Evolutionary conservation across 1,140 invertebrate species (phyloP).

Genomic region (Aphelinus certus): DNA sequence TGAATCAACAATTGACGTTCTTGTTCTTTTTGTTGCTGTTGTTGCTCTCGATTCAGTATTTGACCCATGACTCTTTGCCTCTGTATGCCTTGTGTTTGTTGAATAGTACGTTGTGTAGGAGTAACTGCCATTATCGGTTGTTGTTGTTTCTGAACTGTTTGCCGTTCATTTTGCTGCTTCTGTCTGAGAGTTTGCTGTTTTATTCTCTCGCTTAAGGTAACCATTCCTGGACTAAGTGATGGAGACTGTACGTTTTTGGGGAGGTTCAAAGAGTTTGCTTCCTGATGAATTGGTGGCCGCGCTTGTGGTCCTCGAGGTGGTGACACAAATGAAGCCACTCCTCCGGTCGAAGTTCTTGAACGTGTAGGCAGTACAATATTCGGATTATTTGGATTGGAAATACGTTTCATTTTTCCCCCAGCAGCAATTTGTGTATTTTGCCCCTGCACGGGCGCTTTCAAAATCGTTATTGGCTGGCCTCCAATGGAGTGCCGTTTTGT

Average conservation of each 20-base stretch:
- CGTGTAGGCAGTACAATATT: slow-evolving; percentile 15
- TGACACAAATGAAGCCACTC: neutral
- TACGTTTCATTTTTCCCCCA: slow-evolving; percentile 30
- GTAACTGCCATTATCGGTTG: slow-evolving; percentile 20
- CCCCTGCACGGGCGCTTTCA: slow-evolving; percentile 13
- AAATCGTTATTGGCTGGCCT: slow-evolving; percentile 21
- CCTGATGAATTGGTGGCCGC: slow-evolving; percentile 38
- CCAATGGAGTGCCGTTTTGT: slow-evolving; percentile 7
- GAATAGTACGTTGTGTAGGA: slow-evolving; percentile 3
- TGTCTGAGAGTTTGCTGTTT: slow-evolving; percentile 17
- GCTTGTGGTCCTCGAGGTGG: slow-evolving; percentile 35
- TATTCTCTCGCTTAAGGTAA: slow-evolving; percentile 54
- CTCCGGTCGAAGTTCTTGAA: slow-evolving; percentile 12
- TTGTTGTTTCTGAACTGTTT: slow-evolving; percentile 32
- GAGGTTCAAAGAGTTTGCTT: slow-evolving; percentile 24
- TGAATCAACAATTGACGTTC: slow-evolving; percentile 41
- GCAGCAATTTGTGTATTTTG: slow-evolving; percentile 13
- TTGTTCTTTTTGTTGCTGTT: slow-evolving; percentile 23
- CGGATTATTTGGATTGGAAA: slow-evolving; percentile 19
- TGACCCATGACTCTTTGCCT: slow-evolving; percentile 21
- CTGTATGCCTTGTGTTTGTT: slow-evolving; percentile 20
- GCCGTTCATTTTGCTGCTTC: slow-evolving; percentile 23
- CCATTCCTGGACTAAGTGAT: slow-evolving; percentile 49
- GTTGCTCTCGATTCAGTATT: neutral
- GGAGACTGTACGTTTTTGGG: slow-evolving; percentile 19